These are phyloP conservation scores for Mus caroli DNA, from an alignment of 2,797 vertebrate genomes.

Conservation along the genomic window DNA sequence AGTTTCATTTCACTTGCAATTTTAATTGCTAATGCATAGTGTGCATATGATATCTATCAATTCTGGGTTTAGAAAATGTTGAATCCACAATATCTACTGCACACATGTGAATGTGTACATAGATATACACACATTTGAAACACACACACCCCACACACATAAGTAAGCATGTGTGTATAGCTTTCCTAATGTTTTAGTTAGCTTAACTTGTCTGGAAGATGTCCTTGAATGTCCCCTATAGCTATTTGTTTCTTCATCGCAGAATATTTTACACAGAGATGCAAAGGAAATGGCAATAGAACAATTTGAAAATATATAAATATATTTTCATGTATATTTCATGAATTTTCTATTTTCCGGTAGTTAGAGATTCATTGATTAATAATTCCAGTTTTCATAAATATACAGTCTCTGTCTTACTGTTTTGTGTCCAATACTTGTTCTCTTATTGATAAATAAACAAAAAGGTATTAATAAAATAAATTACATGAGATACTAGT, in stretches of 20 bases:
- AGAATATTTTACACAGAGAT: conserved; percentile 37
- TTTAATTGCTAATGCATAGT: conserved; percentile 45
- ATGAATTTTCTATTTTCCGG: conserved; percentile 76
- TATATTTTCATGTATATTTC: conserved; percentile 75
- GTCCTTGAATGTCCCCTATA: background rate
- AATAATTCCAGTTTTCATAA: conserved; percentile 77
- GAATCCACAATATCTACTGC: background rate
- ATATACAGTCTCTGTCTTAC: conserved; percentile 58
- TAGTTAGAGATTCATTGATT: conserved; percentile 75
- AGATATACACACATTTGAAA: too few species aligned
- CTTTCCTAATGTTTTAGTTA: conserved; percentile 63
- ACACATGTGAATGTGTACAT: background rate
- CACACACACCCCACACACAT: background rate
- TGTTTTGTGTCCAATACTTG: conserved; percentile 65
- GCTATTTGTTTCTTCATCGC: conserved; percentile 37
- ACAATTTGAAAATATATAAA: conserved; percentile 71
- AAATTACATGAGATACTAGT: conserved; percentile 21
- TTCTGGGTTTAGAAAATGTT: background rate
- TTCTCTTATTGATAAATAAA: conserved; percentile 73
- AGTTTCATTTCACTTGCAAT: conserved; percentile 21
- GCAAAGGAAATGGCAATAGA: conserved; percentile 72
- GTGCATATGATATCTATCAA: background rate
- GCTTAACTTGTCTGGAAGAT: conserved; percentile 8
- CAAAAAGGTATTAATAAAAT: conserved; percentile 55
- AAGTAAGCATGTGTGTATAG: background rate